Evolutionary conservation across 2,113 vertebrate genomes (phyloP), one percentile per base, ranked within the genome.

Genomic region (Anseranas semipalmata): DNA sequence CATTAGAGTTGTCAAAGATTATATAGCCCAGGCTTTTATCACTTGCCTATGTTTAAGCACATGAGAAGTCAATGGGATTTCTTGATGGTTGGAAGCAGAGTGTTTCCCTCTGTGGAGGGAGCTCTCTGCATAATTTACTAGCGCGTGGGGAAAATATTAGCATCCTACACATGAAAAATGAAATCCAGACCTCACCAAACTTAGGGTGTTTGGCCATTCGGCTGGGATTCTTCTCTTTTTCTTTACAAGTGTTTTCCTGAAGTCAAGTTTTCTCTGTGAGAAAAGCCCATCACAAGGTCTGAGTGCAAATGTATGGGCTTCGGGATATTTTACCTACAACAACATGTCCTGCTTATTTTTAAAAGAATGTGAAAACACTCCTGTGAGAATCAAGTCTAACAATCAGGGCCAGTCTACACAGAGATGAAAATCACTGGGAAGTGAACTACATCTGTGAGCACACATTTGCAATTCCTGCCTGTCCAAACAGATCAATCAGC

Each of bases 31-130:
- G 50, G 58, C 71, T 93, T 93, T 96, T 78, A 93, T 85, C 91
- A 92, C 67, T 93, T 94, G 91, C 85, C 92, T 95, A 72, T 45
- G 80, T 93, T 95, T 95, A 97, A 96, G 91, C 91, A 96, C 90
- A 95, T 70, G 84, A 96, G 87, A 91, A 96, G 50, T 89, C 89
- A 90, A 73, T 20, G 53, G 46, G 66, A 89, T 46, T 2, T 1
- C 39, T 9, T 84, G 45, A 84, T 24, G 53, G 28, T 63, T 63
- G 60, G 66, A 86, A 80, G 46, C 35, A 22, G 71, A 70, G 32
- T 1, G 6, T 24, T n/a, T 65, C 15, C 73, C 60, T 86, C 33
- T 1, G 0, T 5, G 32, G 16, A 28, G 4, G 37, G 20, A 93
- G 21, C 27, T 62, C 25, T 83, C 78, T 59, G 15, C 52, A 27